Evolutionary conservation across 2,113 vertebrate genomes (phyloP), one percentile per base, ranked within the genome.

Genomic region (Ctenomys sociabilis): DNA sequence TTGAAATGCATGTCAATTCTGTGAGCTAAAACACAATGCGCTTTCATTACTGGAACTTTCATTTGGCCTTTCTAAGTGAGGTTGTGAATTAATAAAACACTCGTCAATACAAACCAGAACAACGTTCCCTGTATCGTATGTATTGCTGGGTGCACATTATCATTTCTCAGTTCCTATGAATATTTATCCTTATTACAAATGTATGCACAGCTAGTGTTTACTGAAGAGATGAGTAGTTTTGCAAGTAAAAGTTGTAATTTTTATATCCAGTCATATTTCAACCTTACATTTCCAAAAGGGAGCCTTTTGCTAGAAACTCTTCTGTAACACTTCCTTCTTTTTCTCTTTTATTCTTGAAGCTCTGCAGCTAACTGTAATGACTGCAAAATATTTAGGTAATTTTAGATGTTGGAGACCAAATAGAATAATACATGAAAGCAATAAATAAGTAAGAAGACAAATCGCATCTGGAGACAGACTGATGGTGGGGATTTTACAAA

Each of bases 371-470:
- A 89, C n/a, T 97, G 96, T 97, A 97, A 93, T 85, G 40, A 82
- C 57, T 86, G 49, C 97, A 95, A 98, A 97, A 98, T 97, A 97
- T 95, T 98, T 97, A 97, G 63, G 89, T 93, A 95, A 95, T 95
- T 97, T 87, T 95, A 97, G 97, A 97, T 93, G 73, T 86, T 96
- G 72, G 43, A 96, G 78, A 92, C 68, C 49, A 97, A 97, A 96
- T 75, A 96, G 91, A 97, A 97, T 98, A 97, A 96, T 97, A 32
- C 70, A 97, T 95, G 92, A 93, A 96, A 96, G 86, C 92, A 97
- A 96, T 97, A 97, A 98, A 97, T 97, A 97, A 97, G 78, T 97
- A 97, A 98, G 40, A 70, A 98, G 96, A 97, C 96, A 96, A 97
- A 96, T 94, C 14, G 21, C 70, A 94, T 96, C 82, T 94, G 82